Evolutionary conservation across 2,797 vertebrate species (phyloP).

Genomic region (Mormyrus proboscirostris): DNA sequence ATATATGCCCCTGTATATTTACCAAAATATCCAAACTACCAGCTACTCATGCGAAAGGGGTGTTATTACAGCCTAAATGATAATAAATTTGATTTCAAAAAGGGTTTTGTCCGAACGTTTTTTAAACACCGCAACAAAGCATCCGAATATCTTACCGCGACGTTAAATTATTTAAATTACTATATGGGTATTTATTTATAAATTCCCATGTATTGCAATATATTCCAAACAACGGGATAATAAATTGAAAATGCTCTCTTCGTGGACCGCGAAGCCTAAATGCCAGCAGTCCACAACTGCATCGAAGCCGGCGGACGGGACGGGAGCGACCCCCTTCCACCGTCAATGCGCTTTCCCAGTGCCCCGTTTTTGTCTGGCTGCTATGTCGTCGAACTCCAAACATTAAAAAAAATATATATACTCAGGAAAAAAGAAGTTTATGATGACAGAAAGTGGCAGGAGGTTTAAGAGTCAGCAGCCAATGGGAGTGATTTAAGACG

Average conservation of each 20-base stretch:
- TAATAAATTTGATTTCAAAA: background rate
- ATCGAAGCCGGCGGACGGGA: background rate
- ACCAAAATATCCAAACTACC: background rate
- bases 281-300: slow-evolving; percentile 6
- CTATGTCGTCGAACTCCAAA: background rate
- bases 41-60: background rate
- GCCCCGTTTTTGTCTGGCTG: background rate
- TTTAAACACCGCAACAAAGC: background rate
- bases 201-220: background rate
- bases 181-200: background rate
- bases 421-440: background rate
- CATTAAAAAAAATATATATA: slow-evolving; percentile 7
- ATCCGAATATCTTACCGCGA: background rate
- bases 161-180: background rate
- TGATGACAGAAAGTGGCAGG: background rate
- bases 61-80: background rate
- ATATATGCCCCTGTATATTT: background rate
- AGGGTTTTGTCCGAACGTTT: background rate
- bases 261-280: background rate
- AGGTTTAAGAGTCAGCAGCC: background rate
- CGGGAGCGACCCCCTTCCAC: background rate
- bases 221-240: background rate
- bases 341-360: background rate
- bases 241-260: background rate
- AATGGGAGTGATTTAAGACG: background rate